These are phyloP conservation scores for Masnerella sp. DNA, from an alignment of 2,888 invertebrate species.

Conservation along the genomic window DNA sequence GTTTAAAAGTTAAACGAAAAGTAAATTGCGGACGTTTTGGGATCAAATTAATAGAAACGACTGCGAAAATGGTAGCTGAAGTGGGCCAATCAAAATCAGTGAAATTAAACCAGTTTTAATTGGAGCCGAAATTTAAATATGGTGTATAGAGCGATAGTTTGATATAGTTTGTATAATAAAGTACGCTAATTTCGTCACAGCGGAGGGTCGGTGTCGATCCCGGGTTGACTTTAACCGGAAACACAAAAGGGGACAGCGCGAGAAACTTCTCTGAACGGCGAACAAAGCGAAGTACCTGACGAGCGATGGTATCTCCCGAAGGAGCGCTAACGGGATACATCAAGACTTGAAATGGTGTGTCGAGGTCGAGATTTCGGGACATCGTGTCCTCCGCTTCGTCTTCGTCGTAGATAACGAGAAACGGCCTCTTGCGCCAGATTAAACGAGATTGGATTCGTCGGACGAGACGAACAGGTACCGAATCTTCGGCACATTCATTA, in stretches of 20 bases:
- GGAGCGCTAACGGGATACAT: slow-evolving; percentile 67
- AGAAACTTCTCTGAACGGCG: slow-evolving; percentile 33
- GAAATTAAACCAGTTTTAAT: no score
- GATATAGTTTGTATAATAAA: slow-evolving; percentile 26
- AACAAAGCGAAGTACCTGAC: slow-evolving; percentile 40
- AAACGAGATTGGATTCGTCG: slow-evolving; percentile 56
- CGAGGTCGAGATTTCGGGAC: slow-evolving; percentile 56
- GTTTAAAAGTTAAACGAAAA: neutral
- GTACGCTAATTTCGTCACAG: slow-evolving; percentile 49
- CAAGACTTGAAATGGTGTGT: slow-evolving; percentile 46
- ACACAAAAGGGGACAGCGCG: slow-evolving; percentile 64
- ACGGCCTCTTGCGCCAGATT: slow-evolving; percentile 60
- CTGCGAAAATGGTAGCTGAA: slow-evolving; percentile 8
- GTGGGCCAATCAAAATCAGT: slow-evolving; percentile 17
- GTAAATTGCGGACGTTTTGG: neutral
- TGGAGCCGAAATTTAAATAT: no score
- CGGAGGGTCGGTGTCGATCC: slow-evolving; percentile 46
- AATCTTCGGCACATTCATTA: slow-evolving; percentile 62
- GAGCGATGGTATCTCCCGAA: slow-evolving; percentile 66
- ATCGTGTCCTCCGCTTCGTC: slow-evolving; percentile 58
- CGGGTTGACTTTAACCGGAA: slow-evolving; percentile 62
- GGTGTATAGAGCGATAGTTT: no score
- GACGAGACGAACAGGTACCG: slow-evolving; percentile 57
- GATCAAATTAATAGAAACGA: slow-evolving; percentile 21
- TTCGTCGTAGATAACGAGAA: slow-evolving; percentile 62